Conservation (phyloP, 2,113 vertebrate genomes). For the Thunnus thynnus region DNA sequence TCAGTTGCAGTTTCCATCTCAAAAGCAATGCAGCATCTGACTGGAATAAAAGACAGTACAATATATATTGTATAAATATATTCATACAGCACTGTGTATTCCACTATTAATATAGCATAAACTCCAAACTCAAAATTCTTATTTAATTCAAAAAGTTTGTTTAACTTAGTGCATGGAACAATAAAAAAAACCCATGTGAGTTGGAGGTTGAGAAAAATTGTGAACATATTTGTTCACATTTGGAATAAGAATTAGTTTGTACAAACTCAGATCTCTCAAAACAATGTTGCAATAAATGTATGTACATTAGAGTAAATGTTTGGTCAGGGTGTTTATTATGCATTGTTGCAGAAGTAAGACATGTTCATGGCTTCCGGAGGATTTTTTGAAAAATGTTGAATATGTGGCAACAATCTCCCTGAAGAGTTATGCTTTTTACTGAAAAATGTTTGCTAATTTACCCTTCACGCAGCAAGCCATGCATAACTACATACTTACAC, state of each 20-base stretch:
- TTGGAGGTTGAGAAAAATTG: background rate
- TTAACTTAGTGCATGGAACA: background rate
- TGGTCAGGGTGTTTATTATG: slow-evolving; percentile 33
- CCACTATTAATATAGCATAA: background rate
- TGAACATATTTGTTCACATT: background rate
- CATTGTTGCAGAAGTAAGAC: background rate
- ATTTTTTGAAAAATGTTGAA: slow-evolving; percentile 4
- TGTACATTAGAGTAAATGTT: background rate
- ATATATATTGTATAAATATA: slow-evolving; percentile 1
- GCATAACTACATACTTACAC: slow-evolving; percentile 53
- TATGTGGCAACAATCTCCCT: slow-evolving; percentile 45
- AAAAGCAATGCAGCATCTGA: slow-evolving; percentile 92
- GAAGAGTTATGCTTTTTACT: slow-evolving; percentile 57
- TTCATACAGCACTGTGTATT: background rate
- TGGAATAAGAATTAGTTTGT: background rate
- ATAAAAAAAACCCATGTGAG: background rate
- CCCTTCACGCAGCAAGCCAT: slow-evolving; percentile 48
- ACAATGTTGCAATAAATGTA: background rate
- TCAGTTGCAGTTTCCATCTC: slow-evolving; percentile 85
- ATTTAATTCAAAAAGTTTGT: slow-evolving; percentile 16
- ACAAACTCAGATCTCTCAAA: background rate
- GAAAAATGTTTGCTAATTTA: slow-evolving; percentile 59
- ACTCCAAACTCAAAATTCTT: background rate
- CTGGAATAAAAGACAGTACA: slow-evolving; percentile 85
- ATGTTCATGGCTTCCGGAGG: background rate